Evolutionary conservation across 2,113 vertebrate species (phyloP).

Genomic region (Antechinus stuartii): DNA sequence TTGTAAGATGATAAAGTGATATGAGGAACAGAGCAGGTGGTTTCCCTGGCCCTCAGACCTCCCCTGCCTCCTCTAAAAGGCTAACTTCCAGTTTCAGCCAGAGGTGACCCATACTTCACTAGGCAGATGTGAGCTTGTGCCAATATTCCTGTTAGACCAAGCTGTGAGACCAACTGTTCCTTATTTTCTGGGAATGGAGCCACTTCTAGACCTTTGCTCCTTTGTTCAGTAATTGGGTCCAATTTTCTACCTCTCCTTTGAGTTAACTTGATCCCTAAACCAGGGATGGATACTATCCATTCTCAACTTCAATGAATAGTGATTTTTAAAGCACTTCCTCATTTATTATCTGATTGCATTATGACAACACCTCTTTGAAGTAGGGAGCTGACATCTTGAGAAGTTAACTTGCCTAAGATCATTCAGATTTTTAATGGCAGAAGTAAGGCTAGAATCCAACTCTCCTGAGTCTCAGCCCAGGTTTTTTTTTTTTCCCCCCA

Average conservation of each 20-base stretch:
- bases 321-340: neutral
- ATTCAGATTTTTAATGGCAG: neutral
- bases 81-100: constrained; percentile 30
- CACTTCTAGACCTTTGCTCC: constrained; percentile 48
- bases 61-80: constrained; percentile 44
- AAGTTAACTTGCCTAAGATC: neutral
- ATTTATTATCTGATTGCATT: neutral
- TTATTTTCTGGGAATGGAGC: constrained; percentile 55
- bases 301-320: neutral
- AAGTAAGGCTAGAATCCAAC: neutral
- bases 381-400: neutral
- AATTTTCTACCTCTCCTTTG: constrained; percentile 1
- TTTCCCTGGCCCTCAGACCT: neutral
- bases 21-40: constrained; percentile 68
- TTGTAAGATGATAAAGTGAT: constrained; percentile 30
- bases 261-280: constrained; percentile 19
- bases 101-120: constrained; percentile 33
- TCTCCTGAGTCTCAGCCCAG: neutral
- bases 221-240: constrained; percentile 46
- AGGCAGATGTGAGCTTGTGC: constrained; percentile 41
- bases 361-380: neutral
- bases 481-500: neutral
- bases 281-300: neutral
- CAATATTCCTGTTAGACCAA: constrained; percentile 47
- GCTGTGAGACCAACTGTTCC: constrained; percentile 73